Conservation (phyloP, 1,140 invertebrate genomes). For the Ridgeia piscesae region DNA sequence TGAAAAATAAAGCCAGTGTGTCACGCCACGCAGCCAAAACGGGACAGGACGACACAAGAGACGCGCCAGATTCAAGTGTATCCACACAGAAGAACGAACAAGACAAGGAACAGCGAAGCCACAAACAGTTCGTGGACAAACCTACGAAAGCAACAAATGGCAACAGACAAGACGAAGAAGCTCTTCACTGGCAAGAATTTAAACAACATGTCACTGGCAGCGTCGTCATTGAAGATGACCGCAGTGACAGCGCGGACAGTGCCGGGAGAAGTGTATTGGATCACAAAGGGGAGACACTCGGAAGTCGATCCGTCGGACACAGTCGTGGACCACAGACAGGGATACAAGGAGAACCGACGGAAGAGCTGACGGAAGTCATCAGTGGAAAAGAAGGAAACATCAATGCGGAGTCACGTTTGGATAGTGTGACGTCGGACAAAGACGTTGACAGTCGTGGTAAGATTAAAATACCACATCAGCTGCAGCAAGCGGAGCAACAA, state of each 20-base stretch:
- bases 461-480: constrained; percentile 15
- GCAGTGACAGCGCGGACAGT: background rate
- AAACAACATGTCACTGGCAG: background rate
- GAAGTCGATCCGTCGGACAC: background rate
- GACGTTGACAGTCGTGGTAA: constrained; percentile 37
- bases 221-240: background rate
- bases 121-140: background rate
- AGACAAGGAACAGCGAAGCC: background rate
- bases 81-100: background rate
- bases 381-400: background rate
- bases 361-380: background rate
- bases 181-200: background rate
- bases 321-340: background rate
- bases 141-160: background rate
- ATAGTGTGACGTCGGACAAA: constrained; percentile 35
- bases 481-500: constrained; percentile 28
- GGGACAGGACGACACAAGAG: background rate
- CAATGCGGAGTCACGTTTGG: background rate
- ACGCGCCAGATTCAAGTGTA: background rate
- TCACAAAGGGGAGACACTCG: background rate
- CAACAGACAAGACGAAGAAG: background rate
- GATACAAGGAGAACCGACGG: background rate
- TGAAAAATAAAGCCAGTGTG: background rate
- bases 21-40: background rate
- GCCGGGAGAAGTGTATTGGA: background rate